phyloP scores from a whole-genome alignment of 2,797 vertebrate genomes.

The Hypotaenidia philippensis region DNA sequence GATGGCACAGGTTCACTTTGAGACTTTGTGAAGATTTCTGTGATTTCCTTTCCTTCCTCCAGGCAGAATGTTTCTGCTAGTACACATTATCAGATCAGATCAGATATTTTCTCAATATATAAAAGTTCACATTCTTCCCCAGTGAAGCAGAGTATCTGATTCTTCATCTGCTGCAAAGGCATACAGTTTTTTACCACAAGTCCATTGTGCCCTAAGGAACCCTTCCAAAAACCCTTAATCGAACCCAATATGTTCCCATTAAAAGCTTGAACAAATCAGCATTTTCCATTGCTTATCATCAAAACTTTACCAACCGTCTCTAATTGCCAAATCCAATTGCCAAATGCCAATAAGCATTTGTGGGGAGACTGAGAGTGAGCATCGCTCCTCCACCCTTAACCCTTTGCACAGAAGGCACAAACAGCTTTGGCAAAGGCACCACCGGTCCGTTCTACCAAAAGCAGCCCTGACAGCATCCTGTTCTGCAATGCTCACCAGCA shows the following conservation, averaged over 20 bases:
- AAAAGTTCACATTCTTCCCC: not conserved
- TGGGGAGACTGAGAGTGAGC: not conserved
- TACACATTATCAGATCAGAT: not conserved
- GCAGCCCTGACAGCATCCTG: not conserved
- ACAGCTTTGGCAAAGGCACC: not conserved
- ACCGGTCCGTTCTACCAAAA: not conserved
- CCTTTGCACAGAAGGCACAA: not conserved
- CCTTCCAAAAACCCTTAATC: not conserved
- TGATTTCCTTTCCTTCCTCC: not conserved
- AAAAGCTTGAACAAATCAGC: constrained; percentile 14
- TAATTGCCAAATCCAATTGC: not conserved
- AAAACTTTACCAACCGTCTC: not conserved
- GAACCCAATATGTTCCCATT: not conserved
- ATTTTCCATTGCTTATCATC: constrained; percentile 27
- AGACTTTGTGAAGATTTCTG: not conserved
- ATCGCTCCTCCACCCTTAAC: not conserved
- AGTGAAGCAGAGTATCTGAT: not conserved
- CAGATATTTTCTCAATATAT: not conserved
- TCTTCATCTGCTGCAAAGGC: not conserved
- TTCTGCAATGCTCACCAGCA: not conserved
- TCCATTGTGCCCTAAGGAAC: not conserved
- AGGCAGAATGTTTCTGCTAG: not conserved
- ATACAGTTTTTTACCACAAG: not conserved
- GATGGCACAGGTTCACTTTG: not conserved
- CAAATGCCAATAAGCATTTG: not conserved